Evolutionary conservation across 2,113 vertebrate species (phyloP).

Genomic region (Chaetura pelagica): DNA sequence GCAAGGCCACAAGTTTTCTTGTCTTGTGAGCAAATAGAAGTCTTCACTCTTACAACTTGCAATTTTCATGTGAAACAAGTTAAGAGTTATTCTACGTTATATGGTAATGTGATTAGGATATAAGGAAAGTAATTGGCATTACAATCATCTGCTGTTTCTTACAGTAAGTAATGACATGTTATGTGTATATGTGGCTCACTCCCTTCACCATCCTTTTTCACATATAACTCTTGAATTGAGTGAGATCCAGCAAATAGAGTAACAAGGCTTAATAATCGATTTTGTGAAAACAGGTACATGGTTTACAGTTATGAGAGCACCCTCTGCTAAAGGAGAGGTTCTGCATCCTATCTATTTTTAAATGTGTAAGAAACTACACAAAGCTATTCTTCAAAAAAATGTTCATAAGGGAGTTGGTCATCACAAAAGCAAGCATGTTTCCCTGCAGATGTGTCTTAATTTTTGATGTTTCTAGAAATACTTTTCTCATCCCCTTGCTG

Average conservation of each 20-base stretch:
- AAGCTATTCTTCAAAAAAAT: background rate
- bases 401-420: background rate
- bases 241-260: background rate
- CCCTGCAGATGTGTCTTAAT: background rate
- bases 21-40: background rate
- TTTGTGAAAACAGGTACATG: background rate
- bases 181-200: background rate
- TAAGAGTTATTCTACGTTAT: background rate
- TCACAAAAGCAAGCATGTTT: background rate
- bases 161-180: background rate
- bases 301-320: background rate
- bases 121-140: background rate
- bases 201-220: background rate
- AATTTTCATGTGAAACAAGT: background rate
- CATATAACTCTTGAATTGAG: background rate
- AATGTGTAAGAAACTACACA: background rate
- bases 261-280: background rate
- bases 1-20: background rate
- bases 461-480: background rate
- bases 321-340: background rate
- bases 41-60: background rate
- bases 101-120: background rate
- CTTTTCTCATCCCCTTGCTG: background rate
- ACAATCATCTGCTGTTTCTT: background rate
- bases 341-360: background rate